phyloP scores from a whole-genome alignment of 2,888 invertebrate species.

The Matsumyia berberina region DNA sequence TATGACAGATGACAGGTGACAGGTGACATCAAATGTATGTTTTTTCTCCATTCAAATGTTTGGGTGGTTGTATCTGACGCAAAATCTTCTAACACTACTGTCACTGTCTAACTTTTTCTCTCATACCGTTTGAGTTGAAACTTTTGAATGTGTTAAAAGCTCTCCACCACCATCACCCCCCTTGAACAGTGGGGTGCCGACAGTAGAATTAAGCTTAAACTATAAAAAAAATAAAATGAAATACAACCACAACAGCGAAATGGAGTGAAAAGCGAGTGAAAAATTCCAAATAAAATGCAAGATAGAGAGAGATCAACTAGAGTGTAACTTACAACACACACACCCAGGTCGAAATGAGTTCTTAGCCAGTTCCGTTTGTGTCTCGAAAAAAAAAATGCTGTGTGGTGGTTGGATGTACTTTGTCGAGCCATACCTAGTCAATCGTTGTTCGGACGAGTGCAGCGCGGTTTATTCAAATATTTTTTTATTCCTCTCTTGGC shows the following conservation, averaged over 20 bases:
- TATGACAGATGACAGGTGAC: no score
- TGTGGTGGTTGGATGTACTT: conserved; percentile 50
- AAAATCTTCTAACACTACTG: conserved; percentile 34
- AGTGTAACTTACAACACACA: conserved; percentile 30
- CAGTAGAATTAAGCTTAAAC: conserved; percentile 20
- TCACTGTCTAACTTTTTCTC: conserved; percentile 12
- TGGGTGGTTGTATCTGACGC: background rate
- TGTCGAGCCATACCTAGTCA: conserved; percentile 58
- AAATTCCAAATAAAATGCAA: conserved; percentile 8
- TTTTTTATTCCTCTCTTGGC: background rate
- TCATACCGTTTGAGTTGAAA: conserved; percentile 27
- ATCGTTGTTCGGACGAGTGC: conserved; percentile 65
- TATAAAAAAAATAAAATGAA: conserved; percentile 9
- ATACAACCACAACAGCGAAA: conserved; percentile 23
- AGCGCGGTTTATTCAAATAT: conserved; percentile 42
- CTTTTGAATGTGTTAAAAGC: conserved; percentile 15
- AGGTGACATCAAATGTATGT: no score
- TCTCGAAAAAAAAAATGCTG: no score
- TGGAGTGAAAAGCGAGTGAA: conserved; percentile 49
- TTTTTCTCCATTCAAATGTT: background rate
- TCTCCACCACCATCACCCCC: background rate
- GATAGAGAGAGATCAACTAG: conserved; percentile 5
- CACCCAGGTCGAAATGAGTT: conserved; percentile 30
- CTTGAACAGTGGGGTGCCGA: background rate
- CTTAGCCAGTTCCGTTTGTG: conserved; percentile 49